Evolutionary conservation across 1,140 invertebrate genomes (phyloP).

Genomic region (Limonius californicus): DNA sequence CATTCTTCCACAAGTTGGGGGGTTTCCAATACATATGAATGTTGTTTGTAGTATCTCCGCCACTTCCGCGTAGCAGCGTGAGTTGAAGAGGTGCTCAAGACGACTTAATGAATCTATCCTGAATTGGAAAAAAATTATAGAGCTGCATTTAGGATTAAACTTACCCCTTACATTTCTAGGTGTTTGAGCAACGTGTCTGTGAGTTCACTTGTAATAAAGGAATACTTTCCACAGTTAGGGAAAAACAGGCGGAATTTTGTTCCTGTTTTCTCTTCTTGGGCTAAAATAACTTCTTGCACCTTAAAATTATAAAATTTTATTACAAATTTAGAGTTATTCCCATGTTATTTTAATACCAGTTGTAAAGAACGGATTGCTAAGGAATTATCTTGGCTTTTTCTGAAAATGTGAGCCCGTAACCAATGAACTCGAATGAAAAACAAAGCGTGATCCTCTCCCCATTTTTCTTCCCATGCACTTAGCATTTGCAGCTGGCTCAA

Average conservation of each 20-base stretch:
- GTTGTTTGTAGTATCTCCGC: conserved; percentile 60
- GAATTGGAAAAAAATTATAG: conserved; percentile 21
- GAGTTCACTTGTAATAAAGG: conserved; percentile 46
- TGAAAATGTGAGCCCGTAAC: conserved; percentile 52
- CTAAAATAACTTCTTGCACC: conserved; percentile 46
- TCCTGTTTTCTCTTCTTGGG: conserved; percentile 38
- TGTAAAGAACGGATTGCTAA: conserved; percentile 46
- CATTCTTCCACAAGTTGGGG: conserved; percentile 37
- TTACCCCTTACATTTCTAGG: conserved; percentile 48
- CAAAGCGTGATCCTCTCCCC: conserved; percentile 44
- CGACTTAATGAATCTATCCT: conserved; percentile 54
- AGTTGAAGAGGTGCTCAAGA: conserved; percentile 58
- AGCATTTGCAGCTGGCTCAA: conserved; percentile 38
- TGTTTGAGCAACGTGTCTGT: conserved; percentile 51
- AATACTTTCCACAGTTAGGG: conserved; percentile 53
- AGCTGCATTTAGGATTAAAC: neutral
- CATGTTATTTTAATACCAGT: conserved; percentile 4
- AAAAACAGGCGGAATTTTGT: conserved; percentile 42
- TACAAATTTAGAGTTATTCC: neutral
- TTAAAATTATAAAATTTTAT: conserved; percentile 29
- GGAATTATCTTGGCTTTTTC: conserved; percentile 51
- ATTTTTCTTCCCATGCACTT: conserved; percentile 47
- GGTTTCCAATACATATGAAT: conserved; percentile 44
- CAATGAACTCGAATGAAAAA: conserved; percentile 52
- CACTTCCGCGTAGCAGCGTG: conserved; percentile 61